Evolutionary conservation across 2,888 invertebrate species (phyloP).

Genomic region (Anoplius nigerrimus): DNA sequence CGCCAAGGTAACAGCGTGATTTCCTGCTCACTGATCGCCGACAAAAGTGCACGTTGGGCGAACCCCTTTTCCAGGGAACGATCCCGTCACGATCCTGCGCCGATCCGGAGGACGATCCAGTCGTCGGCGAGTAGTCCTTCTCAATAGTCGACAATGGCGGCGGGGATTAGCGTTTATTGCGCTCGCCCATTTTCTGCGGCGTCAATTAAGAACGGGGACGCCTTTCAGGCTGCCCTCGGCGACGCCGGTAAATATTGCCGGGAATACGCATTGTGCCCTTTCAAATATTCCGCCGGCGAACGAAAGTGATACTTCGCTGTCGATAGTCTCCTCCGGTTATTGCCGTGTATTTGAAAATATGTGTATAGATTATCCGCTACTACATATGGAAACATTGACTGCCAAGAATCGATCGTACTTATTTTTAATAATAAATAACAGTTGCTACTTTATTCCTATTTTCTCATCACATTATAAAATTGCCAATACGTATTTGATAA

Average conservation of each 20-base stretch:
- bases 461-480: too few species aligned
- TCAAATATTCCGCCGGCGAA: too few species aligned
- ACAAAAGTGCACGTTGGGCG: slow-evolving; percentile 44
- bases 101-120: slow-evolving; percentile 45
- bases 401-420: too few species aligned
- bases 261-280: too few species aligned
- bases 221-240: too few species aligned
- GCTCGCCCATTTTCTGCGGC: slow-evolving; percentile 17
- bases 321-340: not conserved
- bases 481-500: too few species aligned
- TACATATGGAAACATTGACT: too few species aligned
- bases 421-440: not conserved
- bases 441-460: too few species aligned
- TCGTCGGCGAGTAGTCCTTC: slow-evolving; percentile 45
- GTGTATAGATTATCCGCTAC: too few species aligned
- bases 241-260: too few species aligned
- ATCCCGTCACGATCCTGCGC: slow-evolving; percentile 7
- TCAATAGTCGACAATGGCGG: slow-evolving; percentile 30
- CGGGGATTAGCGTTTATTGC: slow-evolving; percentile 35
- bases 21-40: slow-evolving; percentile 52
- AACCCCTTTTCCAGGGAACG: slow-evolving; percentile 42
- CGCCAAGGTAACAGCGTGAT: slow-evolving; percentile 52
- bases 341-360: not conserved
- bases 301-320: not conserved
- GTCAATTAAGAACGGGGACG: not conserved